Evolutionary conservation across 2,797 vertebrate genomes (phyloP), one percentile per base, ranked within the genome.

Genomic region (Apogon hyalosoma): DNA sequence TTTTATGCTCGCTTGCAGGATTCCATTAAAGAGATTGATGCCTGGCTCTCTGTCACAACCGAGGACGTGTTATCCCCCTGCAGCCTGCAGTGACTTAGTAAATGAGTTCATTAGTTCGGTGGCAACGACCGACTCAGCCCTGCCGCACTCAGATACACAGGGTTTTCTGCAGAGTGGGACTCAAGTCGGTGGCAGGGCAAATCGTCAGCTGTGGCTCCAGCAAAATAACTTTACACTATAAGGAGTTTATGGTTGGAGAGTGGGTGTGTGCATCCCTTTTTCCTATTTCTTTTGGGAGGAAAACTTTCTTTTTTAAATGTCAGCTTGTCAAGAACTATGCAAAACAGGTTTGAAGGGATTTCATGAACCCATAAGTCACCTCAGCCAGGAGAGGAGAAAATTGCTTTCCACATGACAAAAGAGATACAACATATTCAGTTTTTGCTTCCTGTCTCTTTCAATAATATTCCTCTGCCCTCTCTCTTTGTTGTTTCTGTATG

Each of bases 1-100:
- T 90, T 90, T 90, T 87, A 92, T 86, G 77, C 73, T 82, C 65
- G 76, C 86, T 90, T 69, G 76, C 87, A 85, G 91, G 90, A 87
- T 93, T 93, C 86, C 90, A 94, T 93, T 93, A 93, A 85, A 89
- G 80, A 92, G 92, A 94, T 88, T 91, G 92, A 93, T 94, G 90
- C 73, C 77, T 60, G 84, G 82, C 83, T 80, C 77, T 85, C 84
- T 87, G 87, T 93, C 90, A 91, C 83, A 82, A 84, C 38, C 60
- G 80, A 87, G 87, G 83, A 92, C 82, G 57, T 80, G 87, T 80
- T 85, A 83, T 82, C 86, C 87, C 78, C 82, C 63, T 7, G 63
- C 86, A 83, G 90, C 81, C 86, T 65, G 77, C 85, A 82, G 76
- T 76, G 80, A 91, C 90, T 92, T 90, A 92, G 91, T 89, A 90